Evolutionary conservation across 2,113 vertebrate genomes (phyloP).

Genomic region (Alaudala cheleensis): DNA sequence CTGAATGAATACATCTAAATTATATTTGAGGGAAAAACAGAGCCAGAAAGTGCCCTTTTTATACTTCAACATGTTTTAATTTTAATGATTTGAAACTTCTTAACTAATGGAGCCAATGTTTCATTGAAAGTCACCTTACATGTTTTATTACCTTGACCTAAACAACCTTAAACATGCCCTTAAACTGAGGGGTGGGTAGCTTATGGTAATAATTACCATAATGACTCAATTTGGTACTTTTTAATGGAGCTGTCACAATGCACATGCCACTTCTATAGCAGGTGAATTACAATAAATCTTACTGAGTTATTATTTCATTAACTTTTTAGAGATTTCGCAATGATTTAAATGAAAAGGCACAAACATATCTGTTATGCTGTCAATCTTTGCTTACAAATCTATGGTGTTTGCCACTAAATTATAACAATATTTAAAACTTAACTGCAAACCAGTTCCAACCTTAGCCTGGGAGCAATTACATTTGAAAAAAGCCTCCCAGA

Average conservation of each 20-base stretch:
- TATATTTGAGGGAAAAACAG: neutral
- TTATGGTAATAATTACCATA: neutral
- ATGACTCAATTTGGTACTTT: neutral
- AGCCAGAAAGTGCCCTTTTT: neutral
- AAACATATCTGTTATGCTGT: neutral
- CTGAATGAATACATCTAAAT: neutral
- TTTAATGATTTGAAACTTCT: neutral
- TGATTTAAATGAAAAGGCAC: neutral
- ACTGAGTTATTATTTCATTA: conserved; percentile 1
- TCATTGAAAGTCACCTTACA: neutral
- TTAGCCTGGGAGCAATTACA: neutral
- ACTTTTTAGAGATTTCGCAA: neutral
- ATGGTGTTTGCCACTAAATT: neutral
- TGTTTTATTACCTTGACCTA: neutral
- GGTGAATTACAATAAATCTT: neutral
- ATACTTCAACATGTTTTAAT: neutral
- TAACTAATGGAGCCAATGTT: neutral
- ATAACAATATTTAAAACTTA: neutral
- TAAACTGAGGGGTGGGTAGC: neutral
- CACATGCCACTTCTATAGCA: neutral
- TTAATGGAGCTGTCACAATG: neutral
- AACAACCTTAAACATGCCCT: neutral
- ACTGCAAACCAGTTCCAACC: neutral
- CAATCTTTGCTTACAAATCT: neutral
- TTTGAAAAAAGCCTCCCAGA: neutral